Conservation (phyloP, 2,888 invertebrate genomes). For the Bhutanitis thaidina region DNA sequence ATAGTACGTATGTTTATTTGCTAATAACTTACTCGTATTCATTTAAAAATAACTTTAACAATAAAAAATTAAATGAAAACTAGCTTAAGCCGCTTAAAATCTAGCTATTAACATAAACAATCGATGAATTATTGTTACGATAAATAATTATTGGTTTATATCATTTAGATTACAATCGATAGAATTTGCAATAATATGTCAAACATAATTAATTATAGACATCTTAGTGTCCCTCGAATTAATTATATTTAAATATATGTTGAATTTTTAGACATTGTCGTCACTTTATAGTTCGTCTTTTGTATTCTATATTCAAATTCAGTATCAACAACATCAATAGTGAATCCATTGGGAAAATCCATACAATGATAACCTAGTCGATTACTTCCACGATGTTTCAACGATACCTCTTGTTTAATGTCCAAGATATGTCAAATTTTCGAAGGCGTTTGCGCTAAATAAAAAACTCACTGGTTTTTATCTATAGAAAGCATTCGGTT, state of each 20-base stretch:
- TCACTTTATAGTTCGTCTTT: no score
- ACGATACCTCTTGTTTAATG: no score
- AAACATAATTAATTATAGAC: constrained; percentile 52
- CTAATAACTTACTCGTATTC: constrained; percentile 29
- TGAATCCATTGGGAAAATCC: no score
- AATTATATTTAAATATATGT: constrained; percentile 27
- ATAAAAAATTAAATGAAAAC: constrained; percentile 67
- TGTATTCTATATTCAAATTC: no score
- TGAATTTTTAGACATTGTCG: background rate
- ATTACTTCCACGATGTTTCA: no score
- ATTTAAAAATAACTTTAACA: constrained; percentile 59
- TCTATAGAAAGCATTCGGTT: no score
- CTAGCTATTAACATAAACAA: constrained; percentile 61
- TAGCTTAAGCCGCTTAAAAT: constrained; percentile 59
- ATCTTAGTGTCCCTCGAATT: constrained; percentile 35
- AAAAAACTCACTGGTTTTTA: no score
- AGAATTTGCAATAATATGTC: constrained; percentile 57
- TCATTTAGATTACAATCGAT: constrained; percentile 43
- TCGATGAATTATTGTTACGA: constrained; percentile 68
- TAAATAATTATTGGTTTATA: constrained; percentile 67
- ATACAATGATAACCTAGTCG: no score
- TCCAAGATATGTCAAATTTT: no score
- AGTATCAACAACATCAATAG: no score
- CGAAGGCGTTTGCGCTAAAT: no score
- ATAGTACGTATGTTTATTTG: no score